Evolutionary conservation across 2,888 invertebrate genomes (phyloP).

Genomic region (Xanthorhoe designata): DNA sequence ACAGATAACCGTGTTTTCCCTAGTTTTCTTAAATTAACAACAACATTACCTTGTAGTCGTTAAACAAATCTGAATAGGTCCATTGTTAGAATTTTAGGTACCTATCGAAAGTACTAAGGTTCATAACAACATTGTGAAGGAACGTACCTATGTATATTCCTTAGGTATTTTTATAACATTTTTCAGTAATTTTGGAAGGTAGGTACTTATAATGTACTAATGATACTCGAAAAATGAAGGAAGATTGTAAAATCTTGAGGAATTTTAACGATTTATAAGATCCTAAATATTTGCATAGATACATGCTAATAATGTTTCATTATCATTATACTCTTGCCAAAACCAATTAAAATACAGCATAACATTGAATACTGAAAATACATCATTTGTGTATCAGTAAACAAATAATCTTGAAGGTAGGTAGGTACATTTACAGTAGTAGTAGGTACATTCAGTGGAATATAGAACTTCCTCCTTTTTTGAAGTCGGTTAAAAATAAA

Average conservation of each 20-base stretch:
- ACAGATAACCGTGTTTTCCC: neutral
- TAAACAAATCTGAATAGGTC: slow-evolving; percentile 28
- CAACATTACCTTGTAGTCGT: slow-evolving; percentile 17
- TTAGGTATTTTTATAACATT: no score
- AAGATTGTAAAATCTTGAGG: neutral
- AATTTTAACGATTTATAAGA: slow-evolving; percentile 20
- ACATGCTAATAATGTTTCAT: slow-evolving; percentile 17
- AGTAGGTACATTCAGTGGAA: no score
- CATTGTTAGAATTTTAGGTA: slow-evolving; percentile 19
- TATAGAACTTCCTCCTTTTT: no score
- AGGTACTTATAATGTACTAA: no score
- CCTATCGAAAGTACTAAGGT: neutral
- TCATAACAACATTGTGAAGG: slow-evolving; percentile 6
- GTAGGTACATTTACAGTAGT: no score
- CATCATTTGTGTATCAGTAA: no score
- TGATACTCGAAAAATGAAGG: neutral
- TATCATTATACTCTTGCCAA: slow-evolving; percentile 29
- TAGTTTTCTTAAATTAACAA: slow-evolving; percentile 13
- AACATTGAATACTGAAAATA: no score
- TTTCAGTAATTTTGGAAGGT: neutral
- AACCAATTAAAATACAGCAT: slow-evolving; percentile 26
- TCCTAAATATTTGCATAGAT: no score
- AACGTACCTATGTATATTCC: neutral
- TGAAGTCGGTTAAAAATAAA: no score
- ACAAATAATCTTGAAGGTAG: no score